A percentile compares a stretch with the other conserved stretches of the same genome.
phyloP scores from a whole-genome alignment of 2,113 vertebrate genomes.

The Rhodinocichla rosea region DNA sequence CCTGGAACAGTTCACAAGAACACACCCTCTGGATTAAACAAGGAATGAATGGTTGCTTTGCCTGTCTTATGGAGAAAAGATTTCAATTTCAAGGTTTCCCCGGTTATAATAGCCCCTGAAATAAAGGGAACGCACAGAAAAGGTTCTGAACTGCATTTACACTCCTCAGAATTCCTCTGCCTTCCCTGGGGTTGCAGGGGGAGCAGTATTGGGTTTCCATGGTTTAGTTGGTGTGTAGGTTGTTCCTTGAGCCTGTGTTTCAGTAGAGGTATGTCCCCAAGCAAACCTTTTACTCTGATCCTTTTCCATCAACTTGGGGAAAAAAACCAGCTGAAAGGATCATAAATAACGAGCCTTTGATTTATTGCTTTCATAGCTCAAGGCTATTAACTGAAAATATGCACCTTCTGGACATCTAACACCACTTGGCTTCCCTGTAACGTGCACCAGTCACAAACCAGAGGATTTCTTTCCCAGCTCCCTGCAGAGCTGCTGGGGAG shows the following conservation, averaged over 20 bases:
- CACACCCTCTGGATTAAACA: background rate
- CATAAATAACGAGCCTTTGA: constrained; percentile 54
- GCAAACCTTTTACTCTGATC: constrained; percentile 30
- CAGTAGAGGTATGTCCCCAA: background rate
- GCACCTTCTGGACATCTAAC: constrained; percentile 38
- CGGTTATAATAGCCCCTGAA: background rate
- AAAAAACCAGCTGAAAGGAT: background rate
- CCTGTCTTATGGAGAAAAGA: background rate
- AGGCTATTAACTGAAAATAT: constrained; percentile 58
- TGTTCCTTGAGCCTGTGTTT: background rate
- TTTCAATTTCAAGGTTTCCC: background rate
- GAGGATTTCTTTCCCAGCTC: background rate
- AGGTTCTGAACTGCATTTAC: background rate
- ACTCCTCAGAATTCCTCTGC: background rate
- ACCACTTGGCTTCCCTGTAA: constrained; percentile 14
- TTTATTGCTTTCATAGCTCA: constrained; percentile 50
- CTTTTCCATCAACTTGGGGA: background rate
- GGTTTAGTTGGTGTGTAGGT: background rate
- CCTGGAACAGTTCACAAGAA: background rate
- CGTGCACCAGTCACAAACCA: background rate
- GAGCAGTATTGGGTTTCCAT: background rate
- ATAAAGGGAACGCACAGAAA: background rate
- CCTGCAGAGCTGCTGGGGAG: background rate
- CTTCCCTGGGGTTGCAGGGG: background rate
- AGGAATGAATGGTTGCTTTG: background rate